Percentiles rank a stretch among this genome's conserved stretches.
phyloP scores from a whole-genome alignment of 2,797 vertebrate species.

The Poecilia wingei region DNA sequence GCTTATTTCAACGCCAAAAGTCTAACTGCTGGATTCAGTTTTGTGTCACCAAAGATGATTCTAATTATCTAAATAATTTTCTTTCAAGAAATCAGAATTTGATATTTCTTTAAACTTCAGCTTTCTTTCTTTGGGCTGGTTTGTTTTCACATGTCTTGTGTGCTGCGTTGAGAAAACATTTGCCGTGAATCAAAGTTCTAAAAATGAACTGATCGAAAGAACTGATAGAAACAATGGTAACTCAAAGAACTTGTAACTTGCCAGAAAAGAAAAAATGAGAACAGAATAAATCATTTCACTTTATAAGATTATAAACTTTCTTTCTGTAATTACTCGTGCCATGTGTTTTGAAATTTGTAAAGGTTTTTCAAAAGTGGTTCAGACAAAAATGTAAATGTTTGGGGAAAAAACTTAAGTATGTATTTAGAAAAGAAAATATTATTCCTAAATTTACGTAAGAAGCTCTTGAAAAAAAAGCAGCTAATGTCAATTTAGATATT shows the following conservation, averaged over 20 bases:
- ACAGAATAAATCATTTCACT: neutral
- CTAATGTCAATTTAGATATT: neutral
- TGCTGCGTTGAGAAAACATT: neutral
- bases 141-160: neutral
- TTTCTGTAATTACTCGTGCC: neutral
- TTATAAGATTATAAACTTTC: neutral
- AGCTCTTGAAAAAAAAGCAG: neutral
- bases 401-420: neutral
- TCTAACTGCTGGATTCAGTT: neutral
- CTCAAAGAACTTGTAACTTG: neutral
- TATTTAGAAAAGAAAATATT: neutral
- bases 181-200: neutral
- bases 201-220: neutral
- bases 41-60: neutral
- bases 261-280: neutral
- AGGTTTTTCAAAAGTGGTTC: neutral
- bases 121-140: neutral
- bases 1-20: neutral
- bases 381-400: neutral
- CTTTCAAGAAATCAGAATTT: neutral
- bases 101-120: neutral
- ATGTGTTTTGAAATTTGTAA: neutral
- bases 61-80: neutral
- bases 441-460: neutral
- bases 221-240: neutral